A percentile compares a stretch with the other conserved stretches of the same genome.
These are phyloP conservation scores for Drosophila aff. DNA, from an alignment of 1,140 invertebrate genomes.

Conservation along the genomic window DNA sequence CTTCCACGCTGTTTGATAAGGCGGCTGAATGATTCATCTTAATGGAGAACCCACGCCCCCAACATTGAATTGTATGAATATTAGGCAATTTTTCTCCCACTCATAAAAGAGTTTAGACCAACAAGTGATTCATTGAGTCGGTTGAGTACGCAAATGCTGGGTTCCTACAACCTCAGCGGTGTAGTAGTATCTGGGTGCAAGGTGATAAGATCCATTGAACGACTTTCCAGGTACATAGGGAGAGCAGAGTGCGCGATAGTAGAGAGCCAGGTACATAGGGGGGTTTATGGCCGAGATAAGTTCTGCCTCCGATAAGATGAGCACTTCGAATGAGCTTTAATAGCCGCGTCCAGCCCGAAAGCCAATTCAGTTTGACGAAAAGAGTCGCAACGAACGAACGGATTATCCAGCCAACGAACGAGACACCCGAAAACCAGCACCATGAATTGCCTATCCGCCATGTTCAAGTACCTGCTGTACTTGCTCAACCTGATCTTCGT, in stretches of 20 bases:
- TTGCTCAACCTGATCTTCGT: slow-evolving; percentile 79
- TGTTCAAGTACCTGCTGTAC: slow-evolving; percentile 80
- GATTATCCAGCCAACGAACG: slow-evolving; percentile 38
- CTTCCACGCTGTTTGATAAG: slow-evolving; percentile 24
- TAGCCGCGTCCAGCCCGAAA: slow-evolving; percentile 21
- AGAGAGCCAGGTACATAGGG: slow-evolving; percentile 18
- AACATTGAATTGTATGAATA: background rate
- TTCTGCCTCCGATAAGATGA: slow-evolving; percentile 52
- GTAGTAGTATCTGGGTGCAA: slow-evolving; percentile 51
- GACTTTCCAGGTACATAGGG: slow-evolving; percentile 28
- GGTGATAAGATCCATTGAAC: slow-evolving; percentile 67
- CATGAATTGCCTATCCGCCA: slow-evolving; percentile 79
- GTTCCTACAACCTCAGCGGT: slow-evolving; percentile 2
- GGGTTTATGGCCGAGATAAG: slow-evolving; percentile 53
- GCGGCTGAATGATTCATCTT: slow-evolving; percentile 28
- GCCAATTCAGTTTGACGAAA: slow-evolving; percentile 51
- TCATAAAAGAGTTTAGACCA: background rate
- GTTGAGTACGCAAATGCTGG: slow-evolving; percentile 25
- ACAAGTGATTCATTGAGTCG: slow-evolving; percentile 23
- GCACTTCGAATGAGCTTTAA: slow-evolving; percentile 49
- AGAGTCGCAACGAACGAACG: slow-evolving; percentile 38
- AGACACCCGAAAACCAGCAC: slow-evolving; percentile 43
- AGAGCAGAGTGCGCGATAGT: slow-evolving; percentile 5
- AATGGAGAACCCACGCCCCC: background rate
- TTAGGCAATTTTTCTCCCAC: background rate